These are phyloP conservation scores for Caradrina clavipalpis DNA, from an alignment of 2,888 invertebrate genomes.

Conservation along the genomic window DNA sequence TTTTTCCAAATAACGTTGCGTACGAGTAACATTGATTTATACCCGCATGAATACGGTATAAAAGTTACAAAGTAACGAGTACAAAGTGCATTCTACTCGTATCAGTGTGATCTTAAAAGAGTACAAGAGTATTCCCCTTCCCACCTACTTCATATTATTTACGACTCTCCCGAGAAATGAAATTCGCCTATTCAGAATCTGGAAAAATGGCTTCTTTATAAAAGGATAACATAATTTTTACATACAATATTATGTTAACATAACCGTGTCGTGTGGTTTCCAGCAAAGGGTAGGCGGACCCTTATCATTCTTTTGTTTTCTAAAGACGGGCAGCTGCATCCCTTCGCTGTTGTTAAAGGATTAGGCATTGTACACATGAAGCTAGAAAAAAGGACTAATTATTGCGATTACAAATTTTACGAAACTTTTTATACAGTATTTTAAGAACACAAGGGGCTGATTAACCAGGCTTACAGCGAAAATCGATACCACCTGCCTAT, in stretches of 20 bases:
- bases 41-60: not conserved
- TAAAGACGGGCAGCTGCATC: not conserved
- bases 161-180: slow-evolving; percentile 38
- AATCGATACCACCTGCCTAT: too few relatives aligned
- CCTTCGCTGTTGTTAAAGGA: too few relatives aligned
- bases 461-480: too few relatives aligned
- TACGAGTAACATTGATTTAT: not conserved
- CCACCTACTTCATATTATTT: slow-evolving; percentile 48
- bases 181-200: slow-evolving; percentile 30
- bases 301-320: not conserved
- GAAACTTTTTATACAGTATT: too few relatives aligned
- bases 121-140: slow-evolving; percentile 32
- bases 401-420: too few relatives aligned
- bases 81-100: slow-evolving; percentile 22
- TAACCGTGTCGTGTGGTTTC: slow-evolving; percentile 9
- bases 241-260: slow-evolving; percentile 15
- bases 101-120: slow-evolving; percentile 30
- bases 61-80: slow-evolving; percentile 22
- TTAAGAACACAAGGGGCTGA: too few relatives aligned
- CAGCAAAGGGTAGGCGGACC: not conserved
- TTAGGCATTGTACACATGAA: too few relatives aligned
- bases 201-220: slow-evolving; percentile 26
- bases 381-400: too few relatives aligned
- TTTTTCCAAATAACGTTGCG: too few relatives aligned
- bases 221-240: slow-evolving; percentile 27